Conservation (phyloP, 2,797 vertebrate species). For the Mionectes olivaceus region DNA sequence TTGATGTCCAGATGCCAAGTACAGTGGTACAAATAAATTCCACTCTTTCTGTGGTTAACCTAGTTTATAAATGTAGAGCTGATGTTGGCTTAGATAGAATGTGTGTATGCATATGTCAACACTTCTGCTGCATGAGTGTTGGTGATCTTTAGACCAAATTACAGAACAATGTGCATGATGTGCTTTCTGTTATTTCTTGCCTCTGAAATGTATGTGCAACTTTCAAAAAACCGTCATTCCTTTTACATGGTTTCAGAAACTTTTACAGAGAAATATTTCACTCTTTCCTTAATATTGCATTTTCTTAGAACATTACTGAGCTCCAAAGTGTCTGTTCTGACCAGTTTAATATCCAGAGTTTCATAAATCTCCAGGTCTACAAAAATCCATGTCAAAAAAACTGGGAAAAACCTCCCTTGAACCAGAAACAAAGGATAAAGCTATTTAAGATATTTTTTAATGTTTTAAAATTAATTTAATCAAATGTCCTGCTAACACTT, state of each 20-base stretch:
- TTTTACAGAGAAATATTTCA: background rate
- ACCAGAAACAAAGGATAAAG: background rate
- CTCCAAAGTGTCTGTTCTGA: background rate
- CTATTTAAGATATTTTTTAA: background rate
- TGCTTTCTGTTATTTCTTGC: background rate
- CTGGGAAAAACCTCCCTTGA: background rate
- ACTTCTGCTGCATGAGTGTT: background rate
- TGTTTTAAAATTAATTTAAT: background rate
- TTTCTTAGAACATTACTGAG: background rate
- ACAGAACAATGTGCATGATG: background rate
- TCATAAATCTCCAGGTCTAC: background rate
- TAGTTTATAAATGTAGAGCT: constrained; percentile 25
- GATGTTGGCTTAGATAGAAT: background rate
- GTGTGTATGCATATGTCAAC: background rate
- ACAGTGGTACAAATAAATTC: constrained; percentile 13
- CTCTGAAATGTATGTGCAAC: background rate
- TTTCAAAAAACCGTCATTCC: background rate
- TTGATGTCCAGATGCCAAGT: constrained; percentile 30
- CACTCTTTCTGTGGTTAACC: constrained; percentile 8
- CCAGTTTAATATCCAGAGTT: background rate
- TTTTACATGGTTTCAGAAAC: background rate
- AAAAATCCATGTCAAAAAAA: background rate
- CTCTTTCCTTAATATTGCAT: background rate
- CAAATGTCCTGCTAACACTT: background rate
- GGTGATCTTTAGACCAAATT: background rate